Conservation (phyloP, 2,797 vertebrate species). For the Tauraco hartlaubi region DNA sequence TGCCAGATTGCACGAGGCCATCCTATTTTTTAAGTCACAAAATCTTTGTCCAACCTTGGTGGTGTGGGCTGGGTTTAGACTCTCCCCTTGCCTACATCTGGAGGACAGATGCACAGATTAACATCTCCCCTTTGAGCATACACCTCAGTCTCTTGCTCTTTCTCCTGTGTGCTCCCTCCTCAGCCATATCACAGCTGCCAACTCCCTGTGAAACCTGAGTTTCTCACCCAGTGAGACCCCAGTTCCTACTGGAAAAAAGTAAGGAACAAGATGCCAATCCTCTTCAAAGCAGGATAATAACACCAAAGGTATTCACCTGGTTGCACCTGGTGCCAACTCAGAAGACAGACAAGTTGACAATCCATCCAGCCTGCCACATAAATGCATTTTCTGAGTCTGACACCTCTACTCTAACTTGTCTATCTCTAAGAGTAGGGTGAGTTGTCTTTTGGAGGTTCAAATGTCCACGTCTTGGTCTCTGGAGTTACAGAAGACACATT, state of each 20-base stretch:
- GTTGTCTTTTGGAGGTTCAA: background rate
- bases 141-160: background rate
- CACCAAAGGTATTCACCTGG: background rate
- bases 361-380: background rate
- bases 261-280: background rate
- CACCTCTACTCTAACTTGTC: background rate
- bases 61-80: background rate
- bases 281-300: background rate
- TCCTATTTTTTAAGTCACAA: background rate
- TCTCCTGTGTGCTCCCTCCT: background rate
- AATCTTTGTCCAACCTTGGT: background rate
- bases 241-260: background rate
- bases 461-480: background rate
- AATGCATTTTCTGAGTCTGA: background rate
- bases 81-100: background rate
- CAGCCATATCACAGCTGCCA: background rate
- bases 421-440: background rate
- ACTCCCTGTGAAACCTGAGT: background rate
- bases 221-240: background rate
- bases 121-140: background rate
- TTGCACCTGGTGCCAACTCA: background rate
- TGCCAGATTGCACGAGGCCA: background rate
- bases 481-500: background rate
- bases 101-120: background rate
- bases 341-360: background rate